Evolutionary conservation across 2,888 invertebrate species (phyloP).

Genomic region (Oxystoma pomonae): DNA sequence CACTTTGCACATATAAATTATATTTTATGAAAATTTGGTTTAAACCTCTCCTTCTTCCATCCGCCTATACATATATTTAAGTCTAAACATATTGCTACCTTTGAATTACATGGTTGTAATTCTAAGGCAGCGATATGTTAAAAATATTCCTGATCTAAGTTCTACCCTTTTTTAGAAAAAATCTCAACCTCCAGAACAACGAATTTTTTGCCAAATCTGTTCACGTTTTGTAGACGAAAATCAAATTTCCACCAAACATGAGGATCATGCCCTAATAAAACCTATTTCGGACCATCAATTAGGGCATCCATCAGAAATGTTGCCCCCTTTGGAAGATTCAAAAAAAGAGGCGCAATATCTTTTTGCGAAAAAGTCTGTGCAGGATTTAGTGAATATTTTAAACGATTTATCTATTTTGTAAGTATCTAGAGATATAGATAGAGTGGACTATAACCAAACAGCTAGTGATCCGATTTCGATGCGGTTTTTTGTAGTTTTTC

Average conservation of each 20-base stretch:
- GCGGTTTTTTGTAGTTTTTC: too few relatives aligned
- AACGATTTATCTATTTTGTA: constrained; percentile 57
- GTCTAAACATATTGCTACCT: too few relatives aligned
- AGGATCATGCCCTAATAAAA: constrained; percentile 52
- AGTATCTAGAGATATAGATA: too few relatives aligned
- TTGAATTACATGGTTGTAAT: too few relatives aligned
- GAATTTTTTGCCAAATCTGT: constrained; percentile 65
- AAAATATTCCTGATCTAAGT: constrained; percentile 39
- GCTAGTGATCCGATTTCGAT: too few relatives aligned
- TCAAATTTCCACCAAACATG: constrained; percentile 48
- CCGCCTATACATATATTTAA: too few relatives aligned
- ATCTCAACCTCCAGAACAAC: constrained; percentile 42
- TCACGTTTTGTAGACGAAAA: constrained; percentile 50
- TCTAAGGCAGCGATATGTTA: too few relatives aligned
- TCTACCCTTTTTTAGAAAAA: constrained; percentile 37
- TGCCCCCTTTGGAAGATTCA: constrained; percentile 67
- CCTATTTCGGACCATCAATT: constrained; percentile 57
- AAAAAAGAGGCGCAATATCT: constrained; percentile 86
- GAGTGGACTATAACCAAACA: too few relatives aligned
- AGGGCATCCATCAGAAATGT: constrained; percentile 60
- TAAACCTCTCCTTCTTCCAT: too few relatives aligned
- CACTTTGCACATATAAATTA: too few relatives aligned
- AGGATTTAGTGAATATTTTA: constrained; percentile 61
- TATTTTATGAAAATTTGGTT: too few relatives aligned
- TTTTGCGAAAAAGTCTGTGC: constrained; percentile 66